Base-by-base conservation (phyloP, 1,140 invertebrate species). In the Drosophila melanogaster region DNA sequence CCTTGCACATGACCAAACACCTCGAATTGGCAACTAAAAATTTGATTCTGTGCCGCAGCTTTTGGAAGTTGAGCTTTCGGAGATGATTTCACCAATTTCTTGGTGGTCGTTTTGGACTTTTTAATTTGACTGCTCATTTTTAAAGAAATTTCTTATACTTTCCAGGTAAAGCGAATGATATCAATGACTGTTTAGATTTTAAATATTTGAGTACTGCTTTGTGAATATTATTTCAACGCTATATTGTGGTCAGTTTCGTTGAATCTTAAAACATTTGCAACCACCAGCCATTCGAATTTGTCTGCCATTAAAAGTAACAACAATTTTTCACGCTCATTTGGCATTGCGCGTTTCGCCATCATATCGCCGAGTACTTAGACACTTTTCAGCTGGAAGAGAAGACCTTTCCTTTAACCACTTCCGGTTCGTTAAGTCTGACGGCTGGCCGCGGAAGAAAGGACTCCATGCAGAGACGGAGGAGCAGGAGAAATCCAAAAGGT, bases 381-480 rank as follows among this genome's bases (percentile, higher is more conserved):
- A 71, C 46, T 70, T 54, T 47, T 43, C 8, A 12, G 38, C 37
- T 26, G 26, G 30, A 22, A 12, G 37, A n/a, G 46, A 46, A 33
- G 47, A 43, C 43, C 40, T 62, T 40, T 75, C 66, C 75, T 59
- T 64, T 77, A 70, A 76, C 71, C 83, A 81, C 84, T 87, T 87
- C 79, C 83, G 83, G 61, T 83, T 87, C 84, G 83, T 87, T 87
- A 83, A 75, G 60, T 85, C 85, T 81, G 72, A 89, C 65, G 38
- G 58, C 77, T 69, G 59, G 55, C 67, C 83, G 65, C 26, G 61
- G 50, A 15, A 53, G 50, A 12, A 59, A 57, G 44, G 46, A 60
- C 19, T 40, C 41, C 30, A 44, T 33, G 17, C 17, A 1, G 47
- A 38, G 2, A 5, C 26, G 1, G 30, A 1, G 40, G 22, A 55